Evolutionary conservation across 2,113 vertebrate genomes (phyloP).

Genomic region (Oreamnos americanus): DNA sequence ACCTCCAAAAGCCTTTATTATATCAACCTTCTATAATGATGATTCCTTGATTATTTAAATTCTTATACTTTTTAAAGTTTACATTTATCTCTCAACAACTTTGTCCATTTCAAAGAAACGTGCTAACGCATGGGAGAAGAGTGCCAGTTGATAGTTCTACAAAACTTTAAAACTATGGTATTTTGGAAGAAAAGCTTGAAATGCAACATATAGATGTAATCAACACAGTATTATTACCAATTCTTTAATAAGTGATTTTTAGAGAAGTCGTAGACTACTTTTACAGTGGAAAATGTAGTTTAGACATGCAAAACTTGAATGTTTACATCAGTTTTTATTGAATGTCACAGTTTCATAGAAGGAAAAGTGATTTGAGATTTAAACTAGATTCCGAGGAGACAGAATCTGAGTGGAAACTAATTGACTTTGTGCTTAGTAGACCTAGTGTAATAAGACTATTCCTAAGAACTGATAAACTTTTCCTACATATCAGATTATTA

Average conservation of each 20-base stretch:
- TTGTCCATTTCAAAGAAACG: slow-evolving; percentile 23
- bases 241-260: background rate
- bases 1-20: slow-evolving; percentile 21
- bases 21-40: slow-evolving; percentile 2
- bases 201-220: background rate
- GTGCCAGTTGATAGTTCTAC: background rate
- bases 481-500: slow-evolving; percentile 16
- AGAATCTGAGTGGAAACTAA: background rate
- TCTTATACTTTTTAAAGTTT: slow-evolving; percentile 39
- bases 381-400: slow-evolving; percentile 5
- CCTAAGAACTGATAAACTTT: background rate
- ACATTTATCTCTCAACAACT: slow-evolving; percentile 29
- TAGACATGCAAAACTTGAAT: slow-evolving; percentile 13
- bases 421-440: background rate
- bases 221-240: background rate
- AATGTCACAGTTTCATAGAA: slow-evolving; percentile 37
- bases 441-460: background rate
- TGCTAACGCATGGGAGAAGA: background rate
- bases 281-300: background rate
- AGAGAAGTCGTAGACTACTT: background rate
- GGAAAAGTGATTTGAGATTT: slow-evolving; percentile 36
- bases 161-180: background rate
- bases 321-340: slow-evolving; percentile 13
- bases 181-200: slow-evolving; percentile 5
- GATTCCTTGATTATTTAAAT: slow-evolving; percentile 40